Evolutionary conservation across 1,140 invertebrate genomes (phyloP).

Genomic region (Yoshiicerus persimilis): DNA sequence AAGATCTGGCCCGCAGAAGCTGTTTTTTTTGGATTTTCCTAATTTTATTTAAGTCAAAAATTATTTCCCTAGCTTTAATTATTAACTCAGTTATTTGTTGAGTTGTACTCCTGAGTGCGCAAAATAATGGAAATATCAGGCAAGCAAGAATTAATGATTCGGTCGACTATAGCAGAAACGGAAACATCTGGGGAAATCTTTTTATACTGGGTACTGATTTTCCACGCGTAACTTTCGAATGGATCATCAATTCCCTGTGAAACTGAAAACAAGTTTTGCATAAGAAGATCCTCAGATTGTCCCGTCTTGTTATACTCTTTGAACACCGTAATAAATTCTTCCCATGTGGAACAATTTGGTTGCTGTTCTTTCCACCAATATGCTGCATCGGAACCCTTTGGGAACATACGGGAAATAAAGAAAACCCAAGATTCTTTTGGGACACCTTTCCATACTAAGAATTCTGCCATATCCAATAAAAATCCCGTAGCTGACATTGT

Average conservation of each 20-base stretch:
- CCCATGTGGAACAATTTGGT: neutral
- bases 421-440: neutral
- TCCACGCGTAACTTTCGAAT: neutral
- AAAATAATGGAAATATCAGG: too few species aligned
- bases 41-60: neutral
- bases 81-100: neutral
- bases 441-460: neutral
- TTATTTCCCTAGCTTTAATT: neutral
- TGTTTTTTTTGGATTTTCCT: neutral
- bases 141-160: neutral
- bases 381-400: neutral
- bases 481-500: neutral
- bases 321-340: neutral
- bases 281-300: neutral
- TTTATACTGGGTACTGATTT: neutral
- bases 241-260: neutral
- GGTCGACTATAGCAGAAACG: neutral
- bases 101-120: too few species aligned
- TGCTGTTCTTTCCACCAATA: neutral
- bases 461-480: neutral
- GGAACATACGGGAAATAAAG: neutral
- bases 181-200: neutral
- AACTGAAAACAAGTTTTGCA: neutral
- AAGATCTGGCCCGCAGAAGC: neutral
- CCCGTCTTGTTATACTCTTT: neutral